Evolutionary conservation across 2,113 vertebrate genomes (phyloP), one percentile per base, ranked within the genome.

Genomic region (Gadus macrocephalus): DNA sequence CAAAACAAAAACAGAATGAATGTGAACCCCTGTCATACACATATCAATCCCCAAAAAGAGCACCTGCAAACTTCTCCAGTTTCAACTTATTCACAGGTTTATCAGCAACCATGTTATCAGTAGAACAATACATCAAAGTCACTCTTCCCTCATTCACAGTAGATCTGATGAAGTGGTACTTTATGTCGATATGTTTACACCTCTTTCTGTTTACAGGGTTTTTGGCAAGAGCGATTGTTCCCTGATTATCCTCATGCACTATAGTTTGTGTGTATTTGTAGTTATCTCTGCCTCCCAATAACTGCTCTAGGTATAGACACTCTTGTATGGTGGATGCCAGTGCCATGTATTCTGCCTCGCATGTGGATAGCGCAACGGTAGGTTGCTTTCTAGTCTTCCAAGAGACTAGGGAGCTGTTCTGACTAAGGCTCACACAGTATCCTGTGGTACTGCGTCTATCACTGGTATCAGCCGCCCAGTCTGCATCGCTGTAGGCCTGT

Each of bases 181-280:
- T 64, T 64, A 64, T 64, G 31, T 64, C 28, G 17, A 38, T 15
- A 64, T 64, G 28, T 35, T 64, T 64, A 38, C 62, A 63, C 27
- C 62, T 63, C 27, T 28, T 14, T 63, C 62, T 31, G 22, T 25
- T 25, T 25, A 25, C 22, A 25, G 22, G 22, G 22, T 25, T 25
- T 25, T 25, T 25, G 22, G 22, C 22, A 25, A 25, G 22, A 25
- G 22, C 22, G 22, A 25, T 25, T 25, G 22, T 25, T 25, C 22
- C 62, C n/a, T 63, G 62, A 27, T 63, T 63, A 27, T 63, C 61
- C 25, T 62, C 64, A 62, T 62, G 19, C 22, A 62, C 60, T 62
- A 62, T 22, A 22, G 60, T 62, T 62, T 25, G 60, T 62, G 19
- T 62, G 19, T 62, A 62, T 20, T 62, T 62, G 60, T 62, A 62